A percentile compares a stretch with the other conserved stretches of the same genome.
phyloP scores from a whole-genome alignment of 1,140 invertebrate genomes.

The Bombus waltoni region DNA sequence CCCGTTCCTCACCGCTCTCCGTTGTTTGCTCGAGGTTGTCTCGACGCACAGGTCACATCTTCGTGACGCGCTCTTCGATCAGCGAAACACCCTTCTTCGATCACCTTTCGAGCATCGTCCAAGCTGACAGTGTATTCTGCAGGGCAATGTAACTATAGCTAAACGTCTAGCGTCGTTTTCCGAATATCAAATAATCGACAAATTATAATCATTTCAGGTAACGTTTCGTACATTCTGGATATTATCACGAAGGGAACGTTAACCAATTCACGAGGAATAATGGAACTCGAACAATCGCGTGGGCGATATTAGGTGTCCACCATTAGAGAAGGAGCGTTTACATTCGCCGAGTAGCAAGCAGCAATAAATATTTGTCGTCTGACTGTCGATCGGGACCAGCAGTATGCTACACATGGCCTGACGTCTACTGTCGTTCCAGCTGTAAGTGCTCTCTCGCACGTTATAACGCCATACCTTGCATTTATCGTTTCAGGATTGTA shows the following conservation, averaged over 20 bases:
- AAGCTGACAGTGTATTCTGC: neutral
- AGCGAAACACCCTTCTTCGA: slow-evolving; percentile 41
- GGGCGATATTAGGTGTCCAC: slow-evolving; percentile 56
- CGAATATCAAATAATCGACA: neutral
- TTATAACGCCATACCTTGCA: slow-evolving; percentile 63
- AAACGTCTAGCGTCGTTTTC: neutral
- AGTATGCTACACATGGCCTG: slow-evolving; percentile 72
- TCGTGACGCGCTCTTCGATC: slow-evolving; percentile 44
- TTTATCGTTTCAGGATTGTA: slow-evolving; percentile 34
- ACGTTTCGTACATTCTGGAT: neutral
- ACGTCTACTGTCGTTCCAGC: slow-evolving; percentile 54
- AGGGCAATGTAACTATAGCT: neutral
- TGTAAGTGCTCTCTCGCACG: slow-evolving; percentile 69
- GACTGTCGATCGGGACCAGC: slow-evolving; percentile 70
- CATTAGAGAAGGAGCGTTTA: slow-evolving; percentile 61
- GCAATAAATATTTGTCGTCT: slow-evolving; percentile 64
- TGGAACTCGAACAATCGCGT: neutral
- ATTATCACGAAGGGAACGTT: slow-evolving; percentile 10
- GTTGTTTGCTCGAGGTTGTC: slow-evolving; percentile 46
- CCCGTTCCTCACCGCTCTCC: slow-evolving; percentile 34
- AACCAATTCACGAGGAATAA: slow-evolving; percentile 22
- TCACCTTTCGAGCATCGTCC: neutral
- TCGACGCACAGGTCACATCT: slow-evolving; percentile 38
- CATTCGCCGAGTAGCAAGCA: slow-evolving; percentile 45
- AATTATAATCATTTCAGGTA: slow-evolving; percentile 2